phyloP scores from a whole-genome alignment of 2,888 invertebrate genomes.

The Rhimphoctona megacephalus region DNA sequence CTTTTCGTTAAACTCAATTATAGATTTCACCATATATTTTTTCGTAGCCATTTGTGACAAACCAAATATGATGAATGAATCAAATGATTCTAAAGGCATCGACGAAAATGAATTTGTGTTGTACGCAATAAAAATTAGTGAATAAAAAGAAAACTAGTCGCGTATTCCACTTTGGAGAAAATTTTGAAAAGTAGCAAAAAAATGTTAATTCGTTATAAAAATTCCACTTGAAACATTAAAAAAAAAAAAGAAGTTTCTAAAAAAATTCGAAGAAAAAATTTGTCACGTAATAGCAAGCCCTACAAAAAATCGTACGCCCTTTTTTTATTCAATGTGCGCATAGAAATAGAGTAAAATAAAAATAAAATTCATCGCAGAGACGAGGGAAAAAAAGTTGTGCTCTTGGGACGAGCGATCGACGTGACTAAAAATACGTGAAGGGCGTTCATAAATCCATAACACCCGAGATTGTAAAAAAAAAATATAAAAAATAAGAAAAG shows the following conservation, averaged over 20 bases:
- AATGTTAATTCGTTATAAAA: neutral
- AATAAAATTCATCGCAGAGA: constrained; percentile 15
- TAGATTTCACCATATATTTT: neutral
- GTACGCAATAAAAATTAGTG: neutral
- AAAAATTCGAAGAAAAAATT: neutral
- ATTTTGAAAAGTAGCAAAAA: neutral
- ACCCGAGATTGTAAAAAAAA: constrained; percentile 73
- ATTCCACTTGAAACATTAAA: no score
- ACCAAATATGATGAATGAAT: neutral
- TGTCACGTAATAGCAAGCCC: neutral
- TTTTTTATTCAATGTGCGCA: constrained; percentile 10
- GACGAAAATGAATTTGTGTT: neutral
- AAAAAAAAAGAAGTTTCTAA: no score
- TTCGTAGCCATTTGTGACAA: neutral
- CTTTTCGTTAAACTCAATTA: neutral
- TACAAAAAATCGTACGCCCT: neutral
- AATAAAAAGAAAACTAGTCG: neutral
- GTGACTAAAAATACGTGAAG: constrained; percentile 67
- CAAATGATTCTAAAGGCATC: neutral
- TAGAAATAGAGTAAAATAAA: constrained; percentile 31
- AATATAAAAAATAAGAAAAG: constrained; percentile 36
- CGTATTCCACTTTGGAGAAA: neutral
- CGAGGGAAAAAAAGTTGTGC: constrained; percentile 41
- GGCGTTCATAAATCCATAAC: constrained; percentile 85
- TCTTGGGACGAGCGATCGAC: constrained; percentile 51